Evolutionary conservation across 2,888 invertebrate species (phyloP).

Genomic region (Prosapia bicincta): DNA sequence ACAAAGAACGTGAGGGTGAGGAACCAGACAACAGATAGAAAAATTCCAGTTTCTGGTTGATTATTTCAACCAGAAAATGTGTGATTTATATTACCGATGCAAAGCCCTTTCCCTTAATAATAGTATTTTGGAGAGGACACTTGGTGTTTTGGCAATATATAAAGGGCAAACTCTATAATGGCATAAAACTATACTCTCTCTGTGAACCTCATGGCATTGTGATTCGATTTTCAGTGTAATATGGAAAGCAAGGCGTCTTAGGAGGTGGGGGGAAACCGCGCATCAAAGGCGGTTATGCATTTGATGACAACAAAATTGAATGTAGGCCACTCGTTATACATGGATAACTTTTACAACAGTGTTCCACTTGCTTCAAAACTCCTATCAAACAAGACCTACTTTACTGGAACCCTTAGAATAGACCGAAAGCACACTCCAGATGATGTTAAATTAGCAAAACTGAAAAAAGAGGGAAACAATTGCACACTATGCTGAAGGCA

Average conservation of each 20-base stretch:
- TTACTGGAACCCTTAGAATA: slow-evolving; percentile 17
- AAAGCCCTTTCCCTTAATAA: background rate
- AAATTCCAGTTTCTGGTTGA: no score
- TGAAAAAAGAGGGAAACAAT: slow-evolving; percentile 24
- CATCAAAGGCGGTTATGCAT: background rate
- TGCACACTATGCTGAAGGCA: background rate
- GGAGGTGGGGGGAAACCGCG: slow-evolving; percentile 6
- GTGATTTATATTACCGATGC: background rate
- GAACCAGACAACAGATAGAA: background rate
- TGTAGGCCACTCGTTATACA: slow-evolving; percentile 6
- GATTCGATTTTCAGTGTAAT: slow-evolving; percentile 5
- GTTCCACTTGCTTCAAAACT: background rate
- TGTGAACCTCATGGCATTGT: slow-evolving; percentile 9
- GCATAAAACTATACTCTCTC: slow-evolving; percentile 11
- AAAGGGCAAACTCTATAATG: slow-evolving; percentile 7
- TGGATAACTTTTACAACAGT: slow-evolving; percentile 11
- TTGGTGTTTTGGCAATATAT: slow-evolving; percentile 10
- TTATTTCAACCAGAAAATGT: slow-evolving; percentile 9
- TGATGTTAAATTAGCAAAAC: slow-evolving; percentile 1
- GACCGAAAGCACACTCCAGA: slow-evolving; percentile 10
- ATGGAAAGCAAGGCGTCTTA: slow-evolving; percentile 1
- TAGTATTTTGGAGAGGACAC: background rate
- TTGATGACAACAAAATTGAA: slow-evolving; percentile 1
- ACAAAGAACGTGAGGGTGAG: background rate
- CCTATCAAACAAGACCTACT: background rate